Evolutionary conservation across 2,888 invertebrate genomes (phyloP).

Genomic region (Electrophaes corylata): DNA sequence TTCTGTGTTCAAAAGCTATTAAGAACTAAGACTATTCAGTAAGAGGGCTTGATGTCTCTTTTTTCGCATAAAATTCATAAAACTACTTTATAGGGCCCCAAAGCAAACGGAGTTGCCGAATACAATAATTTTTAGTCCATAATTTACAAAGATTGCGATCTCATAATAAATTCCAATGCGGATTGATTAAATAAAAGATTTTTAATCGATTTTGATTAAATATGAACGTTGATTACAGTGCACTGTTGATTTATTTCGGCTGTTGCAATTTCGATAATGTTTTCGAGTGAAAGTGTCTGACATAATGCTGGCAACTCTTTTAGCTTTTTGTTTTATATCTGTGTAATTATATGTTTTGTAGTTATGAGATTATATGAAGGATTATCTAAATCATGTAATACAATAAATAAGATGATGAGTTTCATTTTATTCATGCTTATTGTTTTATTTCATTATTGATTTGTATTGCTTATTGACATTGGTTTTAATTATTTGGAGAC

Average conservation of each 20-base stretch:
- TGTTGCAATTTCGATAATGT: conserved; percentile 34
- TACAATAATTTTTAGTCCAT: conserved; percentile 44
- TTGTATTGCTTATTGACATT: too few relatives aligned
- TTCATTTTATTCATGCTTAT: too few relatives aligned
- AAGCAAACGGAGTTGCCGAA: conserved; percentile 19
- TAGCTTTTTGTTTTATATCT: conserved; percentile 26
- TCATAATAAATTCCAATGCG: conserved; percentile 52
- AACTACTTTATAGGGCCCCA: too few relatives aligned
- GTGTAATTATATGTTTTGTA: conserved; percentile 22
- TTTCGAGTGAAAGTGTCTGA: conserved; percentile 47
- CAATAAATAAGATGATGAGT: too few relatives aligned
- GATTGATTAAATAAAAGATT: conserved; percentile 67
- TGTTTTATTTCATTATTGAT: too few relatives aligned
- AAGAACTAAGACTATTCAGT: too few relatives aligned
- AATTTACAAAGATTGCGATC: conserved; percentile 61
- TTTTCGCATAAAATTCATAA: too few relatives aligned
- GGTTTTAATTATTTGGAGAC: too few relatives aligned
- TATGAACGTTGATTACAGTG: conserved; percentile 62
- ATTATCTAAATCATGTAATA: too few relatives aligned
- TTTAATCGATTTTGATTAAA: conserved; percentile 71
- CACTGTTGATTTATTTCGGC: conserved; percentile 54
- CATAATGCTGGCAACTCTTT: conserved; percentile 39
- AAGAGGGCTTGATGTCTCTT: too few relatives aligned
- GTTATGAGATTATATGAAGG: too few relatives aligned
- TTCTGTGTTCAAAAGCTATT: too few relatives aligned